A percentile compares a stretch with the other conserved stretches of the same genome.
Evolutionary conservation across 2,113 vertebrate species (phyloP).

Genomic region (Thymallus thymallus): DNA sequence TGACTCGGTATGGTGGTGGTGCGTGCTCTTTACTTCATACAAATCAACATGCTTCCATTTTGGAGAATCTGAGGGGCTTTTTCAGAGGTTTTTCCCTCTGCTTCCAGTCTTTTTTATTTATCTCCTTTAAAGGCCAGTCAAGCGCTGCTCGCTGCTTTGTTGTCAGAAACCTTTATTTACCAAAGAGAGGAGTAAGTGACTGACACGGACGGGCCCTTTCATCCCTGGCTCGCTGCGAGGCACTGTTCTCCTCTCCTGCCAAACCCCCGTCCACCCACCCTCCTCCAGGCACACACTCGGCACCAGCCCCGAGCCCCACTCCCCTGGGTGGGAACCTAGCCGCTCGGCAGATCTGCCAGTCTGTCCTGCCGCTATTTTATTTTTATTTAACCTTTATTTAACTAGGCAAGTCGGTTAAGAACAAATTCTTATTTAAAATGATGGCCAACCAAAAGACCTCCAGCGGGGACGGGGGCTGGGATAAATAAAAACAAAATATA

Average conservation of each 20-base stretch:
- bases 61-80: conserved; percentile 64
- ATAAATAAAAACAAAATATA: no score
- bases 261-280: conserved; percentile 31
- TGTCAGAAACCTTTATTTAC: conserved; percentile 83
- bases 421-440: no score
- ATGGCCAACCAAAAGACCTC: no score
- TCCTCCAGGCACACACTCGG: conserved; percentile 30
- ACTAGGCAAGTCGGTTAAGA: no score
- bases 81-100: conserved; percentile 35
- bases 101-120: conserved; percentile 59
- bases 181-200: conserved; percentile 79
- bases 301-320: conserved; percentile 57
- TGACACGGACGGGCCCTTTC: conserved; percentile 79
- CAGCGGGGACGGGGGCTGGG: no score
- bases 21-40: conserved; percentile 71
- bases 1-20: conserved; percentile 64
- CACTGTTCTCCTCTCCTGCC: conserved; percentile 60
- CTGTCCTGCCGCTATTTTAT: conserved; percentile 31
- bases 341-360: conserved; percentile 27
- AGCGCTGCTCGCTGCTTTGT: conserved; percentile 76
- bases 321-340: conserved; percentile 66
- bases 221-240: conserved; percentile 75
- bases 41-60: conserved; percentile 74
- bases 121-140: conserved; percentile 75
- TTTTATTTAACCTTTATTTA: no score